Base-by-base conservation (phyloP, 2,113 vertebrate genomes). In the Solea solea region DNA sequence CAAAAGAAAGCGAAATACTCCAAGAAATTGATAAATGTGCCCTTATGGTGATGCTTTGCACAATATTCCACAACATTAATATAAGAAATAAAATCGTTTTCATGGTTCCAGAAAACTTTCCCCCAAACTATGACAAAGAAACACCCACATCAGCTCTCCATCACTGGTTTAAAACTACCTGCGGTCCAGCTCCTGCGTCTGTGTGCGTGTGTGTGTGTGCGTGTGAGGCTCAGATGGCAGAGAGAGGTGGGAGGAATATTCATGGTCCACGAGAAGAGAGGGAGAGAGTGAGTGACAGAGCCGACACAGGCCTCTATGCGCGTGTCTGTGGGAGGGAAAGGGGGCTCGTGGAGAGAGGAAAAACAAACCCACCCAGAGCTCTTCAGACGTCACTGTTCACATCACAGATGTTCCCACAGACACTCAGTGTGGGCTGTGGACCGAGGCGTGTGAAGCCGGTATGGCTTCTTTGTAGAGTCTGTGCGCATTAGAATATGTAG, bases 321-420 rank as follows among this genome's bases (percentile, higher is more conserved):
- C 52, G 69, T 39, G 44, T 52, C 46, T 64, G 88, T 86, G 79
- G 86, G 78, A 83, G 86, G 69, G 64, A 68, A 78, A 10, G 82
- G 83, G 82, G 87, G 60, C 83, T 87, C 54, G 27, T 54, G 73
- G 80, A 82, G 80, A 82, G 80, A 89, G 88, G 83, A 87, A 89
- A 91, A 72, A 84, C 69, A 85, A 92, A 89, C 87, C 91, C 90
- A 90, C 90, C 88, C 82, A 82, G 77, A 73, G 85, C 74, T 79
- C 72, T 72, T 91, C 82, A 76, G 74, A 90, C 89, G 90, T 93
- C 89, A 93, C 74, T 12, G 78, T 77, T 89, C 80, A 74, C 86
- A 87, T 92, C 88, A 90, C 86, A 89, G 87, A 91, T 90, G 89
- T 90, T 90, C 89, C 91, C 90, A 88, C 88, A 89, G 85, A 86